Base-by-base conservation (phyloP, 1,140 invertebrate genomes). In the Parapsyche elsis region DNA sequence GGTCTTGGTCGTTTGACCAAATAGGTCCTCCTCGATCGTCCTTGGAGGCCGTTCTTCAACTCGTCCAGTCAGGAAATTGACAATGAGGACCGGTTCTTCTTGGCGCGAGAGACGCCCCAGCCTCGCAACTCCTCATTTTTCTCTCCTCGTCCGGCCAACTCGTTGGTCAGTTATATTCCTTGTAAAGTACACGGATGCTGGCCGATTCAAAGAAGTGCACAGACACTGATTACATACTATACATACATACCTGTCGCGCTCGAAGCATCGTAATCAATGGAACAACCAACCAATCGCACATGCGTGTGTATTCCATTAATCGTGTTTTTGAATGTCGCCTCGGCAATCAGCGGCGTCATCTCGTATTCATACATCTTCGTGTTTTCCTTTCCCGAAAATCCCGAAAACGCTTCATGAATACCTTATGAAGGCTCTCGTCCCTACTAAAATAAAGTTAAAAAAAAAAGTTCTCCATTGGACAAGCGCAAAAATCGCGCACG, bases 11-110 rank as follows among this genome's bases (percentile, higher is more conserved):
- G 24, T n/a, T 12, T 45, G 38, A 77, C 75, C 75, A 64, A 77
- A 77, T 77, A 30, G 75, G 57, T 77, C 75, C n/a, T 77, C 75
- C 19, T 24, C 57, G 64, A 23, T 67, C 75, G 75, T 77, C 75
- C 75, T 77, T 77, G 75, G 75, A 67, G 59, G 75, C 57, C 75
- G 75, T 77, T 77, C 75, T 59, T 64, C 46, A 45, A 77, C 46
- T 77, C 14, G 53, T 64, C 44, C 26, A 30, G 57, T 45, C 75
- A 77, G 75, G 75, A 77, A 77, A 77, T 64, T 30, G 26, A 77
- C 49, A 49, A 30, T 23, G 19, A 19, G 14, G 71, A 74, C 71
- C 73, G 49, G 49, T 57, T 57, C 9, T 14, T 67, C 64, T 9
- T 53, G 12, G 2, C 12, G 1, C 49, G 49, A 12, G 49, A 16